Conservation (phyloP, 2,888 invertebrate species). For the Mesochorus sp. region DNA sequence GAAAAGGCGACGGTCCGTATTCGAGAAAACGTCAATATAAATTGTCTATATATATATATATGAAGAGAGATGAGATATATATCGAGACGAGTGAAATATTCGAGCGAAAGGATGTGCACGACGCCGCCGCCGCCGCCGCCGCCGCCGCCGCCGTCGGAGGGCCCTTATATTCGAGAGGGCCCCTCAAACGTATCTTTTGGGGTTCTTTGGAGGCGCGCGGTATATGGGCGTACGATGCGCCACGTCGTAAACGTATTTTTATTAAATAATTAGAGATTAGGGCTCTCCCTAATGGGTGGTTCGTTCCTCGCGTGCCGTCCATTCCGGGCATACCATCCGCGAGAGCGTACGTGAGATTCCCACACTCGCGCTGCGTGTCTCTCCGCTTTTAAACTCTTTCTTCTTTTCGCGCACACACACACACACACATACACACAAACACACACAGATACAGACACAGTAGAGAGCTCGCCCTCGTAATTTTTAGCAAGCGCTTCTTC, state of each 20-base stretch:
- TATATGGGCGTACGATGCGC: slow-evolving; percentile 79
- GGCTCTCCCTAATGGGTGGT: slow-evolving; percentile 79
- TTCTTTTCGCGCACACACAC: not conserved
- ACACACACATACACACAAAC: not conserved
- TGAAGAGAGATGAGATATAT: too few relatives aligned
- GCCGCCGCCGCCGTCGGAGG: too few relatives aligned
- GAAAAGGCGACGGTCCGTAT: slow-evolving; percentile 51
- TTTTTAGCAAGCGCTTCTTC: too few relatives aligned
- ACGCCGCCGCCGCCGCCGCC: too few relatives aligned
- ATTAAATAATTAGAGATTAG: slow-evolving; percentile 82
- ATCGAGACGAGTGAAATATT: too few relatives aligned
- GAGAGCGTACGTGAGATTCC: slow-evolving; percentile 81
- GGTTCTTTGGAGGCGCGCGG: slow-evolving; percentile 43
- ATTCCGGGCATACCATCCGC: slow-evolving; percentile 80
- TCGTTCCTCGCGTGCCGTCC: slow-evolving; percentile 80
- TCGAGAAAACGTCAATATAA: too few relatives aligned
- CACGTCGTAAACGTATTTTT: slow-evolving; percentile 82
- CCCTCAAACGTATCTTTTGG: too few relatives aligned
- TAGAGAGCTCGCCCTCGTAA: too few relatives aligned
- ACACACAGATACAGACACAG: too few relatives aligned
- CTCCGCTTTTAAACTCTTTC: not conserved
- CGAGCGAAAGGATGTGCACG: too few relatives aligned
- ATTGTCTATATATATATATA: too few relatives aligned
- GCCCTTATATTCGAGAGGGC: too few relatives aligned
- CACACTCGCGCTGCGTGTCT: slow-evolving; percentile 71